Percentiles rank a stretch among this genome's conserved stretches.
phyloP scores from a whole-genome alignment of 2,888 invertebrate genomes.

The Luperina nickerlii region DNA sequence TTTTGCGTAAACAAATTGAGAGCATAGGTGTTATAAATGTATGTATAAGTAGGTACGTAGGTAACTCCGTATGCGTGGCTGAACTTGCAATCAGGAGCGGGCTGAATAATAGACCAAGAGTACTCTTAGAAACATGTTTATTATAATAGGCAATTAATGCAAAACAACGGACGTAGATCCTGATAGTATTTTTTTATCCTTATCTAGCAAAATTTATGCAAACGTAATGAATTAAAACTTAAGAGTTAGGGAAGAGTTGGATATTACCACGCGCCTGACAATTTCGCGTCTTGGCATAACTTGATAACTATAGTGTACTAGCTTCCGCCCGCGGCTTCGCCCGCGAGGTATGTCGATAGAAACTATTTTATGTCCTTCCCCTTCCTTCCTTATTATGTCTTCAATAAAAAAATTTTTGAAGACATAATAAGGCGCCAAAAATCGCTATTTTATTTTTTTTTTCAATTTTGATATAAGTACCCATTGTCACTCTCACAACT shows the following conservation, averaged over 20 bases:
- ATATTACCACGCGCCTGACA: neutral
- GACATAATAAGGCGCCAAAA: too few relatives aligned
- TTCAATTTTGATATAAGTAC: too few relatives aligned
- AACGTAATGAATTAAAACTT: constrained; percentile 50
- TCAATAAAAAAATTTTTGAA: too few relatives aligned
- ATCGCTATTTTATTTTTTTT: too few relatives aligned
- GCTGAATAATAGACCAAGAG: constrained; percentile 33
- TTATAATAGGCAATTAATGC: constrained; percentile 58
- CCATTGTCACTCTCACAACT: too few relatives aligned
- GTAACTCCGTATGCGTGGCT: neutral
- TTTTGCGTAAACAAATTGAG: too few relatives aligned
- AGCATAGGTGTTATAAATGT: neutral
- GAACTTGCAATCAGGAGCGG: neutral
- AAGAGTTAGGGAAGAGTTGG: neutral
- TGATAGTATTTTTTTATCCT: constrained; percentile 40
- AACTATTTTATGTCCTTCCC: too few relatives aligned
- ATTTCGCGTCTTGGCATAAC: neutral
- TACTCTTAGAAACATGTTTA: constrained; percentile 50
- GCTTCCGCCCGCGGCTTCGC: too few relatives aligned
- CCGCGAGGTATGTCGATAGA: too few relatives aligned
- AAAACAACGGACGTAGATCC: constrained; percentile 56
- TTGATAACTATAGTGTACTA: neutral
- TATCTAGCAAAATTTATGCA: constrained; percentile 52
- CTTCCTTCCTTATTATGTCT: too few relatives aligned
- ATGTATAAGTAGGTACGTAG: neutral